Conservation (phyloP, 2,888 invertebrate genomes). For the Thymelicus sylvestris region DNA sequence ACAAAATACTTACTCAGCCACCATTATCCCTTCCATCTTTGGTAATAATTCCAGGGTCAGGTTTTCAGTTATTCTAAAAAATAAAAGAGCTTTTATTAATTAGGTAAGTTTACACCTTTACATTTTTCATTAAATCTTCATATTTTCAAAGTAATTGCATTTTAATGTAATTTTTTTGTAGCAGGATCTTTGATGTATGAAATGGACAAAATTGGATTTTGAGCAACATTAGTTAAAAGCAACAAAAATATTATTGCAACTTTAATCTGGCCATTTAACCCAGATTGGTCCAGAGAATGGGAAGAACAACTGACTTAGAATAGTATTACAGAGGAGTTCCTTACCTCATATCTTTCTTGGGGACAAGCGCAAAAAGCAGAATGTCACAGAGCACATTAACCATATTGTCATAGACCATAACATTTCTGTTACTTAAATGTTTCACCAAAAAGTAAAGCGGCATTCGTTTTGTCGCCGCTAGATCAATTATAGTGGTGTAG, state of each 20-base stretch:
- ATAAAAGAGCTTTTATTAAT: constrained; percentile 16
- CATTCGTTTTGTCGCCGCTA: constrained; percentile 63
- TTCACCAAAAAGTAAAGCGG: constrained; percentile 65
- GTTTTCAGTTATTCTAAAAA: constrained; percentile 68
- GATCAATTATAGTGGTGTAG: constrained; percentile 68
- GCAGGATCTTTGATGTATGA: too few species aligned
- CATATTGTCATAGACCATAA: constrained; percentile 57
- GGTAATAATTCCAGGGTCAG: constrained; percentile 56
- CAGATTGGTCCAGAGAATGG: too few species aligned
- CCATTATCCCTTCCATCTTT: constrained; percentile 52
- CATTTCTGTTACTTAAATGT: constrained; percentile 50
- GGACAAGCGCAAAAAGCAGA: constrained; percentile 76
- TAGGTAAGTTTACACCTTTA: too few species aligned
- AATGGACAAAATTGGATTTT: too few species aligned
- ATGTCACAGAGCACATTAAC: constrained; percentile 72
- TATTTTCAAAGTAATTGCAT: too few species aligned
- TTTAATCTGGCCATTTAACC: too few species aligned
- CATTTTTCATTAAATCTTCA: too few species aligned
- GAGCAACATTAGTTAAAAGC: too few species aligned
- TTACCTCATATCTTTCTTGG: constrained; percentile 83
- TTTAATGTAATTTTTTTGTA: too few species aligned
- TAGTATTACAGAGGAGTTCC: neutral
- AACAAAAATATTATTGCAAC: too few species aligned
- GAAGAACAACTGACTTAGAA: too few species aligned
- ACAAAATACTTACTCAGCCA: constrained; percentile 53